Conservation (phyloP, 2,113 vertebrate species). For the Chaenogobius annularis region DNA sequence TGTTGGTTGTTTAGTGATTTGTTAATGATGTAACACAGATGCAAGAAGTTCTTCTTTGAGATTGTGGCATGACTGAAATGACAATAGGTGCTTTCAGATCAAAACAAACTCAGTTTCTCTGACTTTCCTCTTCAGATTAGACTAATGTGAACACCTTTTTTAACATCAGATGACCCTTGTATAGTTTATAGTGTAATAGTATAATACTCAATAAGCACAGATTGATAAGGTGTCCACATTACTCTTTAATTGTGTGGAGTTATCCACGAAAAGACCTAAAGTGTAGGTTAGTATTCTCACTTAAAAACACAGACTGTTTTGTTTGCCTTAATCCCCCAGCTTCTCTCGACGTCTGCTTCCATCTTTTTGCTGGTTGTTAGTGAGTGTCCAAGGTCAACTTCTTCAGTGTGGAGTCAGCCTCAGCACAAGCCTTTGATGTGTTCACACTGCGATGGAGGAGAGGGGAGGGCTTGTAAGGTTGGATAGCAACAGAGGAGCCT, state of each 20-base stretch:
- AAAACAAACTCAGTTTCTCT: constrained; percentile 1
- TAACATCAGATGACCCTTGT: neutral
- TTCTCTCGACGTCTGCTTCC: constrained; percentile 4
- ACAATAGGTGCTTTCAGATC: neutral
- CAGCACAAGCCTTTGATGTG: constrained; percentile 57
- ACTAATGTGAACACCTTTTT: neutral
- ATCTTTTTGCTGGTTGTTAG: constrained; percentile 51
- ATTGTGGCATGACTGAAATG: neutral
- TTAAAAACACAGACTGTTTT: neutral
- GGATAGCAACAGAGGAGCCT: constrained; percentile 16
- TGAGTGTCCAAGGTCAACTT: constrained; percentile 63
- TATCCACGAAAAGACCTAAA: neutral
- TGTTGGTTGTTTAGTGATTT: constrained; percentile 2
- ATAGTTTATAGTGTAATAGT: neutral
- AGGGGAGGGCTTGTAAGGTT: constrained; percentile 17
- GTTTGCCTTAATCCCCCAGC: neutral
- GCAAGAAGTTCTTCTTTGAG: constrained; percentile 26
- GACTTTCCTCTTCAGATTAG: neutral
- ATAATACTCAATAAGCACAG: neutral
- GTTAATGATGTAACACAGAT: constrained; percentile 46
- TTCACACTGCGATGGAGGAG: constrained; percentile 11
- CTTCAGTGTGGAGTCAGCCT: constrained; percentile 50
- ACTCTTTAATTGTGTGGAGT: too few relatives aligned
- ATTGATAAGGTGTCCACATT: neutral
- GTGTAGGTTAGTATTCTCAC: neutral